Evolutionary conservation across 2,113 vertebrate species (phyloP), one percentile per base, ranked within the genome.

Genomic region (Salvelinus sp.): DNA sequence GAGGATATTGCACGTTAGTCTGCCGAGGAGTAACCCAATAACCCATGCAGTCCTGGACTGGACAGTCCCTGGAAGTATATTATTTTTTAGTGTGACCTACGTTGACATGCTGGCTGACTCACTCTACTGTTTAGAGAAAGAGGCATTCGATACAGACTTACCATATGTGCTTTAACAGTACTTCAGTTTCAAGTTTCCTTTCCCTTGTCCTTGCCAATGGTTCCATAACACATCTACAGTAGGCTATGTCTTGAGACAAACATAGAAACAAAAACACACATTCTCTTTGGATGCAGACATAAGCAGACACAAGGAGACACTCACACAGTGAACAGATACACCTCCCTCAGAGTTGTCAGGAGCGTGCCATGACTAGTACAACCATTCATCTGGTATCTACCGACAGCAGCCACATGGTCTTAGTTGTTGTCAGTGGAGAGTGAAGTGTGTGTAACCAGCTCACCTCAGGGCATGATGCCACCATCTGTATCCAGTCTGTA

Each of bases 401-500:
- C n/a, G n/a, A 23, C 58, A 62, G n/a, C 58, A 22, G 58, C 58
- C 58, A 22, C n/a, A 23, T 22, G 58, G 20, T 54, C 50, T 54
- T 14, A 16, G 16, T 14, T 62, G 58, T 22, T 62, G 58, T 62
- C 58, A 62, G 58, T 22, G 58, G 58, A 22, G 58, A 20, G 58
- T 62, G 7, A 62, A 62, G 58, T 62, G 58, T 62, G 58, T 62
- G 58, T 9, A 23, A 62, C 58, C 7, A 62, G 20, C 58, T 22
- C 58, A 62, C n/a, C 58, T 23, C 58, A 62, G 58, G 58, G n/a
- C 58, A 22, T 10, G 58, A 22, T 62, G 58, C 58, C 58, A 62
- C 58, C 58, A 62, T 62, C 58, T 62, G 58, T 62, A 62, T 22
- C 58, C 23, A 66, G 16, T 67, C 65, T 22, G 58, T 62, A 62